phyloP scores from a whole-genome alignment of 2,113 vertebrate genomes.

The Melozone crissalis region DNA sequence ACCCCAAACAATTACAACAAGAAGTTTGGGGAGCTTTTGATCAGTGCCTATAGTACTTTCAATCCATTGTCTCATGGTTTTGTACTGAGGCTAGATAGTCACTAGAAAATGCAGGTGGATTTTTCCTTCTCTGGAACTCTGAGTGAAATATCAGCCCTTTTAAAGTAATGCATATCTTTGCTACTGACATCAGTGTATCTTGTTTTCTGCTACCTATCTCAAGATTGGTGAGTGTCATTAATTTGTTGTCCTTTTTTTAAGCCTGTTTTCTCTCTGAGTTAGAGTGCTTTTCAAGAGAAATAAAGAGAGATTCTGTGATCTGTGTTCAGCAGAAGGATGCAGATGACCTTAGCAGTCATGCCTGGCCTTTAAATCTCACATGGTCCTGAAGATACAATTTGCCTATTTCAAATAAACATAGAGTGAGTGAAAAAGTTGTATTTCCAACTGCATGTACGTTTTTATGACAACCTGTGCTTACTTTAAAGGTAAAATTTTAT shows the following conservation, averaged over 20 bases:
- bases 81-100: neutral
- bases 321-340: neutral
- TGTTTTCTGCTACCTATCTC: neutral
- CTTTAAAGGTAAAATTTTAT: constrained; percentile 8
- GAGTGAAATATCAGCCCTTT: neutral
- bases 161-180: neutral
- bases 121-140: neutral
- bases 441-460: neutral
- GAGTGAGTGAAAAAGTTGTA: neutral
- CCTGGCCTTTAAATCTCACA: neutral
- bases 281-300: neutral
- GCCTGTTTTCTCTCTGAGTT: neutral
- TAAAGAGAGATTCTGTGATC: neutral
- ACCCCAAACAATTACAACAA: rapidly evolving
- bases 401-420: neutral
- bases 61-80: neutral
- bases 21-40: neutral
- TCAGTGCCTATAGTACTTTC: neutral
- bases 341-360: neutral
- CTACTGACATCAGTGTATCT: neutral
- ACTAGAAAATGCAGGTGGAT: neutral
- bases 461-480: neutral
- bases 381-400: neutral
- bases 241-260: neutral
- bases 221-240: neutral